These are phyloP conservation scores for Sarcophaga caerulescens DNA, from an alignment of 2,888 invertebrate species.

Conservation along the genomic window DNA sequence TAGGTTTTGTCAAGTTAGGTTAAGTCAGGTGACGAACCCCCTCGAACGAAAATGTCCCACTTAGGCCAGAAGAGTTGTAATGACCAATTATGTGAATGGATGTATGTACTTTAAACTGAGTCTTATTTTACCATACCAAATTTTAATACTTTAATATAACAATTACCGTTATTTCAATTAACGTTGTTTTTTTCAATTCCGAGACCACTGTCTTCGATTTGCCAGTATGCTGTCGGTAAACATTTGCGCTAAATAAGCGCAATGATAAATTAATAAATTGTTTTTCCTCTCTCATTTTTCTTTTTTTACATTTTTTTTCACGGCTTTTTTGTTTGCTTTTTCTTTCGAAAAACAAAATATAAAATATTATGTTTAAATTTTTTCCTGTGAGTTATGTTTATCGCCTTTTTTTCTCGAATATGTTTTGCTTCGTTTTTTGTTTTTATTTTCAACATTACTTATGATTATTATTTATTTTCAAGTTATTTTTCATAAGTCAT, in stretches of 20 bases:
- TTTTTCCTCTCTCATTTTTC: slow-evolving; percentile 47
- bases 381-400: slow-evolving; percentile 58
- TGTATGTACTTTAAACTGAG: too few species aligned
- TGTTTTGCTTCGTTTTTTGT: too few species aligned
- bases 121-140: too few species aligned
- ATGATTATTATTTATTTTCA: slow-evolving; percentile 66
- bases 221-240: slow-evolving; percentile 63
- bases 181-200: too few species aligned
- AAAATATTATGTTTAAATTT: slow-evolving; percentile 12
- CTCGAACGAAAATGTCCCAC: too few species aligned
- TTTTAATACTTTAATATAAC: too few species aligned
- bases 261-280: slow-evolving; percentile 77
- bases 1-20: too few species aligned
- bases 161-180: too few species aligned
- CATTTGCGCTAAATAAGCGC: slow-evolving; percentile 69
- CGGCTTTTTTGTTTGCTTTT: too few species aligned
- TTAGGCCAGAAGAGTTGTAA: too few species aligned
- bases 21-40: too few species aligned
- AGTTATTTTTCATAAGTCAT: slow-evolving; percentile 71
- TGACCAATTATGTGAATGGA: too few species aligned
- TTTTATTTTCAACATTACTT: slow-evolving; percentile 38
- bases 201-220: slow-evolving; percentile 51
- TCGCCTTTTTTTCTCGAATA: slow-evolving; percentile 30
- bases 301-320: slow-evolving; percentile 12
- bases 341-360: slow-evolving; percentile 7